Conservation (phyloP, 2,888 invertebrate species). For the Nipponacmea schrenckii region DNA sequence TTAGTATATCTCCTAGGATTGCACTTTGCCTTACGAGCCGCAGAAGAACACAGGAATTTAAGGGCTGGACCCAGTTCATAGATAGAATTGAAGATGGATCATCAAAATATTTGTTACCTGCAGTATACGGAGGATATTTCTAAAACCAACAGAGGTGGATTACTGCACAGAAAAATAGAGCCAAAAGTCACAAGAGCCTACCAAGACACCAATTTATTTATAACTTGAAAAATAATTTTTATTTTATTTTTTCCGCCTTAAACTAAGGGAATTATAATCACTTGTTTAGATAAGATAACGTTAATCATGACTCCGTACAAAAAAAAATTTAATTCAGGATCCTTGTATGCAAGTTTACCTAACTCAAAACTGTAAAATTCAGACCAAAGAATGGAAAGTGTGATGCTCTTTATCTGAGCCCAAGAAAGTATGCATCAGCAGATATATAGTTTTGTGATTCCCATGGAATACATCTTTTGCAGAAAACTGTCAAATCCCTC, state of each 20-base stretch:
- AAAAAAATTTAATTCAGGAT: too few relatives aligned
- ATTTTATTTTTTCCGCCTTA: too few relatives aligned
- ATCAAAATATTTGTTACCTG: background rate
- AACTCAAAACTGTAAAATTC: too few relatives aligned
- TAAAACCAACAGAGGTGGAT: slow-evolving; percentile 1
- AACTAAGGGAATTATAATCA: too few relatives aligned
- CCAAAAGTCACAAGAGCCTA: background rate
- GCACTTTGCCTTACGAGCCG: background rate
- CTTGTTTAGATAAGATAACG: too few relatives aligned
- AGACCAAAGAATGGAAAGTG: too few relatives aligned
- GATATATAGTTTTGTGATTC: background rate
- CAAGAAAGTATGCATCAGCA: background rate
- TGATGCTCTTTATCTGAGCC: background rate
- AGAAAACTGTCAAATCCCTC: background rate
- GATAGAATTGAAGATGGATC: background rate
- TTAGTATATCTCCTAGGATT: background rate
- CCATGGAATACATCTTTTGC: background rate
- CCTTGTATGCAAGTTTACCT: too few relatives aligned
- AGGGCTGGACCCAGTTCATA: background rate
- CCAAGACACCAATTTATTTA: too few relatives aligned
- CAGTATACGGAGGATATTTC: slow-evolving; percentile 6
- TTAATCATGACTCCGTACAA: too few relatives aligned
- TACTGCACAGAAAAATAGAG: background rate
- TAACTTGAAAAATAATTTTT: too few relatives aligned
- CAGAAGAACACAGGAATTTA: slow-evolving; percentile 1